Conservation (phyloP, 2,113 vertebrate species). For the Otis tarda region DNA sequence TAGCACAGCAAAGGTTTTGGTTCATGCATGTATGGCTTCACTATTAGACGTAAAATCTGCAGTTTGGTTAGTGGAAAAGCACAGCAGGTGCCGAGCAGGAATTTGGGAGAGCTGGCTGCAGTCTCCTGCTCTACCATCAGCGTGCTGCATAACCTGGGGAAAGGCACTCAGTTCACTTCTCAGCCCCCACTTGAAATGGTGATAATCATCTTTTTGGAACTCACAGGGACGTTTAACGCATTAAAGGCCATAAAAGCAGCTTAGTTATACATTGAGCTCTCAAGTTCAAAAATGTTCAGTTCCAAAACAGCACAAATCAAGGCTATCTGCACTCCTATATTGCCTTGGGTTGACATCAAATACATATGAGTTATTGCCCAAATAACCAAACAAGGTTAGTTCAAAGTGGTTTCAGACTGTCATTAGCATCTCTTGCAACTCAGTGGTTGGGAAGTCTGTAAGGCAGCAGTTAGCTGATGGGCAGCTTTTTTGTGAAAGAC, state of each 20-base stretch:
- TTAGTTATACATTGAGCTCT: rapidly evolving
- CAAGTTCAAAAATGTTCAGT: neutral
- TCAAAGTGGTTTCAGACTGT: neutral
- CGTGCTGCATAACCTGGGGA: neutral
- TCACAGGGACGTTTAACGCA: neutral
- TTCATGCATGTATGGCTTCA: neutral
- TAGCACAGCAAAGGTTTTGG: neutral
- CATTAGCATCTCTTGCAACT: neutral
- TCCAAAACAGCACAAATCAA: neutral
- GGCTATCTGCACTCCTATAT: neutral
- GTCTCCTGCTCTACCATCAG: neutral
- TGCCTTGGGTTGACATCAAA: neutral
- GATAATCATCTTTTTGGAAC: neutral
- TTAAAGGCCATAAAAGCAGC: neutral
- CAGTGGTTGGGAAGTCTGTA: neutral
- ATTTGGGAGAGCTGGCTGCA: neutral
- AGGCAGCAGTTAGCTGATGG: neutral
- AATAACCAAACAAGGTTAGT: neutral
- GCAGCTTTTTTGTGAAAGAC: neutral
- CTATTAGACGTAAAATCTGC: neutral
- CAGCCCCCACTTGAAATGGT: neutral
- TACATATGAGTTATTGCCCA: neutral
- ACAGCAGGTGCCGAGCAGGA: neutral
- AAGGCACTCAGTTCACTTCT: neutral
- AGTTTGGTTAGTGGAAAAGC: neutral